Evolutionary conservation across 2,113 vertebrate genomes (phyloP), one percentile per base, ranked within the genome.

Genomic region (Glareola pratincola): DNA sequence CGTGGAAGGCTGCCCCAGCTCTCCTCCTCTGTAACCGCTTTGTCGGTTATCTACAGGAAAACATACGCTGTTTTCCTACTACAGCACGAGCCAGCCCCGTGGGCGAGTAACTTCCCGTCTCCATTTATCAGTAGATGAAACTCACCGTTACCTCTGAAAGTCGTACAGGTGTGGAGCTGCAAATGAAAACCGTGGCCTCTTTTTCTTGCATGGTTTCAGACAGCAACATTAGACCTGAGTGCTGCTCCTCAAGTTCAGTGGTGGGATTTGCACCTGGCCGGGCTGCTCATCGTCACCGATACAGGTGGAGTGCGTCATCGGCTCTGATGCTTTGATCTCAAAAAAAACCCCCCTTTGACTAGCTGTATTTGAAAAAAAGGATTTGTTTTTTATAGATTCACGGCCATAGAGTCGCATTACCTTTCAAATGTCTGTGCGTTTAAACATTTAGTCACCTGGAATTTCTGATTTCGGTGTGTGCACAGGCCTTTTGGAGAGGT

Each of bases 21-120:
- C 74, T 53, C 57, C 77, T 17, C 2, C 9, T 32, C 54, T 10
- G 0, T 15, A 24, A 22, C 9, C 50, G 2, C 23, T 20, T 4
- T 4, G n/a, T 22, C 5, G 2, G 14, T 41, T 50, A 15, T 4
- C 86, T 68, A 30, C 67, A 89, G 91, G 67, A 71, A 37, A 5
- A 26, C 23, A n/a, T n/a, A n/a, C n/a, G n/a, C n/a, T n/a, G n/a
- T n/a, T n/a, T n/a, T n/a, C n/a, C n/a, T n/a, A 27, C 54, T 56
- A 6, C 7, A 60, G 47, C 37, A 9, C 12, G 63, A 82, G 59
- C 77, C 26, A 23, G 26, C 17, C 63, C 20, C 3, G 0, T 17
- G 3, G 72, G 66, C 85, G 34, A 26, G 57, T 4, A 11, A 30
- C 66, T 39, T 45, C 30, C 60, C 34, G 10, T 23, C 67, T 8